Evolutionary conservation across 2,113 vertebrate species (phyloP).

Genomic region (Procapra przewalskii): DNA sequence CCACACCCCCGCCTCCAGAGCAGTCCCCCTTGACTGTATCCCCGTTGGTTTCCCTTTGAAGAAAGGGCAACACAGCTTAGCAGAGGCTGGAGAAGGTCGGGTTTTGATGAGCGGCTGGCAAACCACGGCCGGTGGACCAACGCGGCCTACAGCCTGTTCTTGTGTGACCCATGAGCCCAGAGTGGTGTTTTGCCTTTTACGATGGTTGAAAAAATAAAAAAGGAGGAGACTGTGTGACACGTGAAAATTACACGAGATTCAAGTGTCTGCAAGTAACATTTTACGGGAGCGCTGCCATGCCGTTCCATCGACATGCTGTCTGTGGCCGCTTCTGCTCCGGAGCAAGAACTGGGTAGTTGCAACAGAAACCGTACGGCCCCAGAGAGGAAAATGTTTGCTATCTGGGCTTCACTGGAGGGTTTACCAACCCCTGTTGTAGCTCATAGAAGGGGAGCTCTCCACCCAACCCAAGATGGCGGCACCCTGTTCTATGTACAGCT

Average conservation of each 20-base stretch:
- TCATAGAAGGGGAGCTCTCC: not conserved
- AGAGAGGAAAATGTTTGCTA: not conserved
- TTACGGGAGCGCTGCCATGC: not conserved
- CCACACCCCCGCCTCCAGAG: too few species aligned
- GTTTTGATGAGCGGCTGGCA: not conserved
- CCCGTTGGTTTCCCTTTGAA: not conserved
- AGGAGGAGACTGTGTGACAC: not conserved
- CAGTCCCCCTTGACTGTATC: not conserved
- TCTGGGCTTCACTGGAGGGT: not conserved
- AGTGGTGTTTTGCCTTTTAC: not conserved
- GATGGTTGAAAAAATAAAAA: not conserved
- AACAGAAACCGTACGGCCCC: not conserved
- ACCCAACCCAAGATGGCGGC: fast-evolving
- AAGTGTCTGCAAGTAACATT: not conserved
- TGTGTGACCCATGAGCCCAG: not conserved
- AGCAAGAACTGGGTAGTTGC: not conserved
- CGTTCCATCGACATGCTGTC: not conserved
- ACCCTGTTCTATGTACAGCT: too few species aligned
- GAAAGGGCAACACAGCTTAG: not conserved
- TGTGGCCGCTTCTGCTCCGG: fast-evolving
- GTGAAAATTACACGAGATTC: not conserved
- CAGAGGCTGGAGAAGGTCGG: not conserved
- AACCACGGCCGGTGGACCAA: fast-evolving
- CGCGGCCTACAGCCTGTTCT: not conserved
- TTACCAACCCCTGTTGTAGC: not conserved